A percentile compares a stretch with the other conserved stretches of the same genome.
phyloP scores from a whole-genome alignment of 2,888 invertebrate genomes.

The Octodonta nipae region DNA sequence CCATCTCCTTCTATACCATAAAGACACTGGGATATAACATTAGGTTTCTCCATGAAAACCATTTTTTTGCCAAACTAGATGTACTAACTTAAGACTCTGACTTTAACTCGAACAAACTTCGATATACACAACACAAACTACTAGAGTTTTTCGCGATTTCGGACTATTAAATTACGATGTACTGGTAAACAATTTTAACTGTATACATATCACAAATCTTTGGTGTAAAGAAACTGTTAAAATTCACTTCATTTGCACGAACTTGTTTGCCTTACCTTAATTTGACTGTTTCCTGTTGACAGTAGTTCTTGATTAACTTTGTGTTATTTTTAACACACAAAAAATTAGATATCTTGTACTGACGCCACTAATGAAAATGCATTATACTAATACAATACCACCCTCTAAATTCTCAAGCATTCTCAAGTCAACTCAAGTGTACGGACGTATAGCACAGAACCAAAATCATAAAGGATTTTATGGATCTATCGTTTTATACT shows the following conservation, averaged over 20 bases:
- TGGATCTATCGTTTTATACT: no score
- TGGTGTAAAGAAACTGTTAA: slow-evolving; percentile 1
- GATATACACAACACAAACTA: slow-evolving; percentile 36
- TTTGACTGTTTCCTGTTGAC: background rate
- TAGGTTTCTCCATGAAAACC: slow-evolving; percentile 30
- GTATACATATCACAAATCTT: slow-evolving; percentile 1
- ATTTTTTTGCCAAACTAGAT: slow-evolving; percentile 18
- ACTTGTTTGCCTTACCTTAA: background rate
- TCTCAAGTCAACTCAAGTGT: no score
- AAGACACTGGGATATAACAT: slow-evolving; percentile 32
- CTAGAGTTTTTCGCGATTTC: slow-evolving; percentile 32
- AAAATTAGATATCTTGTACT: background rate
- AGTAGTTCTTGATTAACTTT: background rate
- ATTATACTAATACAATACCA: background rate
- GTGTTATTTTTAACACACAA: background rate
- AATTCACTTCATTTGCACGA: background rate
- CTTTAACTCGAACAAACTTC: slow-evolving; percentile 25
- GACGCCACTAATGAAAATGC: slow-evolving; percentile 2
- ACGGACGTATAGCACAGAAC: no score
- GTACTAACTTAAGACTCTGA: slow-evolving; percentile 19
- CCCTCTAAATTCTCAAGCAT: no score
- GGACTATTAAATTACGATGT: background rate
- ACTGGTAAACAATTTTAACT: slow-evolving; percentile 1
- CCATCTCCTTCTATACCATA: slow-evolving; percentile 32
- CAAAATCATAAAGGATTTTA: no score